Evolutionary conservation across 1,140 invertebrate genomes (phyloP), one percentile per base, ranked within the genome.

Genomic region (Hydropsyche tenuis): DNA sequence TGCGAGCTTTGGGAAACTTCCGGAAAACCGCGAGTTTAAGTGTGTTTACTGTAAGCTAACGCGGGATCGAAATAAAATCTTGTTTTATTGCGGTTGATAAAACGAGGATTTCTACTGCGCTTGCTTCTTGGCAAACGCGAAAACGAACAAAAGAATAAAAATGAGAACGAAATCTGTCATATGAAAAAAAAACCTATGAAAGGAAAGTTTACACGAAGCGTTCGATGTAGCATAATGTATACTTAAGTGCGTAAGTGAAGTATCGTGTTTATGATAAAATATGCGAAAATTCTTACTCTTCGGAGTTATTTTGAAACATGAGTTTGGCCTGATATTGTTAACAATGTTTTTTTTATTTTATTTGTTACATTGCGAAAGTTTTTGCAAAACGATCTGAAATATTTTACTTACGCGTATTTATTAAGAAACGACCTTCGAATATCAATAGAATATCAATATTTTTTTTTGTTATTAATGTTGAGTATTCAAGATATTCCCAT

Each of bases 21-120:
- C 18, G 16, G 45, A 23, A 60, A 60, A 60, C 56, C 56, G 20
- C 22, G 23, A 60, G 56, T 60, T 60, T 60, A 60, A 60, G 22
- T 60, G 56, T 23, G 56, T 60, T 60, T 60, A 60, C 56, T 20
- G 23, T 25, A 60, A 60, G 56, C 56, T 60, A 60, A 9, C 22
- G 56, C 56, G 12, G 23, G 56, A 60, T 60, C 18, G 56, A 20
- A 25, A 60, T 60, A 23, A 60, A 60, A 60, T 60, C 56, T 60
- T 25, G 22, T 23, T 60, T 60, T 60, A 60, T 60, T 25, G 23
- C 20, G 20, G 0, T 22, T 20, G 23, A 22, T 18, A 60, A 60
- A 60, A 25, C 14, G 56, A 5, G 56, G 56, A 60, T 60, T 60
- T 60, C 23, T 22, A 60, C 23, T 25, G 56, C 46, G 4, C 46